phyloP scores from a whole-genome alignment of 2,113 vertebrate species.

The Cavia porcellus region DNA sequence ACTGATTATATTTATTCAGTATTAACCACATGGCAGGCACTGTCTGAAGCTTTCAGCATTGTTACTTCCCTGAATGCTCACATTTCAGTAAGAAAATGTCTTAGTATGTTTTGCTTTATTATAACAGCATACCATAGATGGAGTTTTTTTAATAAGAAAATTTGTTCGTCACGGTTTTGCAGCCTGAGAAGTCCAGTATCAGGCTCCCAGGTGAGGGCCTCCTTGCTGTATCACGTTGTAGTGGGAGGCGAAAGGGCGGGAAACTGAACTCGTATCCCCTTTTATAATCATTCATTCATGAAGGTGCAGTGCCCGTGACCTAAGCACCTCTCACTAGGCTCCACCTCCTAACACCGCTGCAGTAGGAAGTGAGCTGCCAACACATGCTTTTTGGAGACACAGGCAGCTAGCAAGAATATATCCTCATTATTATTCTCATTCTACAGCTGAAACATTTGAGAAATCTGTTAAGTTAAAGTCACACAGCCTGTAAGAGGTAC shows the following conservation, averaged over 20 bases:
- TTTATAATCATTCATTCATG: neutral
- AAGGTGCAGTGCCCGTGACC: neutral
- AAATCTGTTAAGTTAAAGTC: neutral
- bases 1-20: neutral
- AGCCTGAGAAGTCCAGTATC: neutral
- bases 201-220: no score
- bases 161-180: neutral
- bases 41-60: neutral
- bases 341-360: no score
- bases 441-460: neutral
- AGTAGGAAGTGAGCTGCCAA: neutral
- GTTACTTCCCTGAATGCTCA: neutral
- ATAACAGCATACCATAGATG: neutral
- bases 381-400: neutral
- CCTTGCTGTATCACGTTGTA: neutral
- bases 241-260: neutral
- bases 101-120: neutral
- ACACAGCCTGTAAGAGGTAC: neutral
- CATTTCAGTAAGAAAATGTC: neutral
- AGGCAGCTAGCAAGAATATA: neutral
- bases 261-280: fast-evolving
- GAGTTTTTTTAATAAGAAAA: neutral
- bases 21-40: neutral
- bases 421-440: neutral
- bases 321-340: neutral